Evolutionary conservation across 2,113 vertebrate species (phyloP), one percentile per base, ranked within the genome.

Genomic region (Thomomys bottae): DNA sequence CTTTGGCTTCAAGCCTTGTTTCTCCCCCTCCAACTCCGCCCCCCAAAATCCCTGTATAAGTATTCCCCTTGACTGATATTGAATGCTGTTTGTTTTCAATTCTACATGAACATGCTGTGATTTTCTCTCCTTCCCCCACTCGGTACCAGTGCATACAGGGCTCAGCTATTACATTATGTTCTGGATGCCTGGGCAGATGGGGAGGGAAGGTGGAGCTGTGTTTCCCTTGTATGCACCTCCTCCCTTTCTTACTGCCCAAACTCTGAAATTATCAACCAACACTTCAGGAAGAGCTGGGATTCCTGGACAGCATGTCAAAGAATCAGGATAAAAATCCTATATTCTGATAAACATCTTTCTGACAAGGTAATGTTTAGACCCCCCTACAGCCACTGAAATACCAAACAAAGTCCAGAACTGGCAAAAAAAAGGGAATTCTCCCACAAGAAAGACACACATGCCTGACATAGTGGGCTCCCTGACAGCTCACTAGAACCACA

Each of bases 61-160:
- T 61, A 38, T 94, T 86, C 93, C 75, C 70, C 45, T 64, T 36
- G 63, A 80, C 40, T 77, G 88, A 66, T 18, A 77, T 0, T 21
- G 7, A 95, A 90, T 32, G 79, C 63, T 88, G 86, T 61, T 83
- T 85, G 36, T 77, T 92, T 95, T 80, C 68, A 57, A 72, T 88
- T 75, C 90, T 71, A 30, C 40, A 42, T 72, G 88, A 96, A 88
- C 79, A 83, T 80, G 87, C 73, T 87, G 79, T 93, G 75, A 83
- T 49, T 93, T 90, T 72, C 32, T 38, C 40, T 36, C 18, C 26
- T 72, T 67, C 67, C 57, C 36, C 49, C 14, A 15, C 49, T 54
- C 49, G 14, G 14, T 15, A 54, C 49, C 14, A 14, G 17, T 61
- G 42, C 68, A 32, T 1, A n/a, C 73, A 84, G 82, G 21, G 73